Conservation (phyloP, 2,797 vertebrate genomes). For the Tragopan temminckii region DNA sequence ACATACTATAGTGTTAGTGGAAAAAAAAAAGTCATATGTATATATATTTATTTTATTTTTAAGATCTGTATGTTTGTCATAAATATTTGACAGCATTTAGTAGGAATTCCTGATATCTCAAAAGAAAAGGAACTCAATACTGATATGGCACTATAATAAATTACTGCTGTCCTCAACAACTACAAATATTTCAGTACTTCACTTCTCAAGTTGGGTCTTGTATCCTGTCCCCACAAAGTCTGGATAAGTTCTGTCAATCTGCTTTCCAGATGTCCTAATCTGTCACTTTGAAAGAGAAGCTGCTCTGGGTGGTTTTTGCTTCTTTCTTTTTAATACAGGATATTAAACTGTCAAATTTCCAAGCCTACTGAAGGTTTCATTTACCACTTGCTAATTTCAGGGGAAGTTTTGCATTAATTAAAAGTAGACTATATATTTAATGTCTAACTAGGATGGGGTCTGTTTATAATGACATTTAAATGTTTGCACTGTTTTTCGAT, state of each 20-base stretch:
- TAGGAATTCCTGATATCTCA: background rate
- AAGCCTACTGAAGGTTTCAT: background rate
- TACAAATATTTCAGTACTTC: background rate
- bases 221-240: background rate
- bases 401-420: constrained; percentile 23
- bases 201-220: background rate
- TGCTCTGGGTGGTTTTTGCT: background rate
- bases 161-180: background rate
- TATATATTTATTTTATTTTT: background rate
- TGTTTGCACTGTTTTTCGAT: background rate
- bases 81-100: background rate
- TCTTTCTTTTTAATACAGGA: background rate
- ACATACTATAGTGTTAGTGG: too few relatives aligned
- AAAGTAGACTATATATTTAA: background rate
- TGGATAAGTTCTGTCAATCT: background rate
- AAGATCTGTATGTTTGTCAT: background rate
- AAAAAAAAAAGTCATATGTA: background rate
- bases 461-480: constrained; percentile 33
- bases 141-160: background rate
- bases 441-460: background rate
- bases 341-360: background rate
- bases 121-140: background rate
- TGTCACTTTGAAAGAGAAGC: background rate
- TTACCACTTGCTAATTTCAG: constrained; percentile 20
- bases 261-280: background rate